phyloP scores from a whole-genome alignment of 1,140 invertebrate species.

The Caerostris extrusa region DNA sequence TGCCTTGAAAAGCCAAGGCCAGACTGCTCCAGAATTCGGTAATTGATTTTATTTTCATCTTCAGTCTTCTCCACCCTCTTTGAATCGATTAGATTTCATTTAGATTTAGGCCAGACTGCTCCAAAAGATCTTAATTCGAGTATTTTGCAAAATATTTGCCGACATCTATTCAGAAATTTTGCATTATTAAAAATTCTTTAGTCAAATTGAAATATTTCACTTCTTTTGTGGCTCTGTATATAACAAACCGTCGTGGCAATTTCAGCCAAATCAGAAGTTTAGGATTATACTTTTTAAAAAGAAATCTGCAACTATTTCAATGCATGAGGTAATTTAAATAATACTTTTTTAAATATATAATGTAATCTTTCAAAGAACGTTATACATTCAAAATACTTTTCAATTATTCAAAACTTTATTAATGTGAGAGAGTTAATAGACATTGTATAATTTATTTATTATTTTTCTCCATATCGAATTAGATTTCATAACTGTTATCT shows the following conservation, averaged over 20 bases:
- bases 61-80: background rate
- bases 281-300: background rate
- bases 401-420: too few relatives aligned
- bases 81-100: constrained; percentile 34
- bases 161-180: background rate
- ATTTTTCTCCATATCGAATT: too few relatives aligned
- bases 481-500: too few relatives aligned
- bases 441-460: too few relatives aligned
- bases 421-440: too few relatives aligned
- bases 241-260: background rate
- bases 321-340: too few relatives aligned
- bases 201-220: background rate
- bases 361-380: too few relatives aligned
- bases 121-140: too few relatives aligned
- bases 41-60: background rate
- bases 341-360: too few relatives aligned
- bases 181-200: background rate
- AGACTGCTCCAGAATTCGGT: background rate
- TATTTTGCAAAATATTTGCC: background rate
- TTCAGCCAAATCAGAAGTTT: background rate
- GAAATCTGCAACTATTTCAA: too few relatives aligned
- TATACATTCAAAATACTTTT: too few relatives aligned
- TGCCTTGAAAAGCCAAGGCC: background rate
- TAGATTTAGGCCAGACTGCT: too few relatives aligned
- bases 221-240: background rate